A percentile compares a stretch with the other conserved stretches of the same genome.
These are phyloP conservation scores for Xiphorhynchus elegans DNA, from an alignment of 2,113 vertebrate species.

Conservation along the genomic window DNA sequence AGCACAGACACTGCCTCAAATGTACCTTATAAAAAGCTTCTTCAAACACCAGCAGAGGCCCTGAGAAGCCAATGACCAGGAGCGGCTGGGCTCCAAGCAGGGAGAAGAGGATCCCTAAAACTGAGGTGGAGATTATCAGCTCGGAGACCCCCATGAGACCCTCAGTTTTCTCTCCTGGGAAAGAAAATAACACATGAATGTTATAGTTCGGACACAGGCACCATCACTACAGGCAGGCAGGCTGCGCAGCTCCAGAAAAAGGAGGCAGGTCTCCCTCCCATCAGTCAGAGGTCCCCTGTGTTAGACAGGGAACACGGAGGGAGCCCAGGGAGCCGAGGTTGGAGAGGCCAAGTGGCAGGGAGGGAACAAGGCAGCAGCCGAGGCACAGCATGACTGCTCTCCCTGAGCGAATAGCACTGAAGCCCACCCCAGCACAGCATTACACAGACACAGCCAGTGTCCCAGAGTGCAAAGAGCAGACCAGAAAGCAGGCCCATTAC, in stretches of 20 bases:
- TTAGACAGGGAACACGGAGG: neutral
- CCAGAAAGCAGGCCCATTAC: slow-evolving; percentile 79
- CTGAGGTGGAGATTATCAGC: slow-evolving; percentile 94
- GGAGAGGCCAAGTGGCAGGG: slow-evolving; percentile 21
- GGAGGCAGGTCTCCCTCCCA: neutral
- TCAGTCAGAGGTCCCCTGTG: neutral
- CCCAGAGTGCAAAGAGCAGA: slow-evolving; percentile 49
- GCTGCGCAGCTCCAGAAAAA: neutral
- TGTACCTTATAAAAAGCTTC: slow-evolving; percentile 95
- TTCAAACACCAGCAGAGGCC: slow-evolving; percentile 95
- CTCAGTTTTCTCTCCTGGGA: slow-evolving; percentile 93
- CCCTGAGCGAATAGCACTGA: neutral
- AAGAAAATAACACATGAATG: neutral
- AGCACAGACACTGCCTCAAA: slow-evolving; percentile 3
- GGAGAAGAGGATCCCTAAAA: slow-evolving; percentile 92
- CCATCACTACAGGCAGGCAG: neutral
- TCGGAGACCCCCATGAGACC: slow-evolving; percentile 98
- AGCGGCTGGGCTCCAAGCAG: slow-evolving; percentile 93
- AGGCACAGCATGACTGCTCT: neutral
- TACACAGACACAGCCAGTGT: slow-evolving; percentile 49
- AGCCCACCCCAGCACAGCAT: slow-evolving; percentile 52
- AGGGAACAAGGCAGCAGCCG: neutral
- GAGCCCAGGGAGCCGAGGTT: neutral
- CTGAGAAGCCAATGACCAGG: slow-evolving; percentile 96
- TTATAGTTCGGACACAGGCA: neutral